These are phyloP conservation scores for Saxidomus purpurata DNA, from an alignment of 1,140 invertebrate genomes.

Conservation along the genomic window DNA sequence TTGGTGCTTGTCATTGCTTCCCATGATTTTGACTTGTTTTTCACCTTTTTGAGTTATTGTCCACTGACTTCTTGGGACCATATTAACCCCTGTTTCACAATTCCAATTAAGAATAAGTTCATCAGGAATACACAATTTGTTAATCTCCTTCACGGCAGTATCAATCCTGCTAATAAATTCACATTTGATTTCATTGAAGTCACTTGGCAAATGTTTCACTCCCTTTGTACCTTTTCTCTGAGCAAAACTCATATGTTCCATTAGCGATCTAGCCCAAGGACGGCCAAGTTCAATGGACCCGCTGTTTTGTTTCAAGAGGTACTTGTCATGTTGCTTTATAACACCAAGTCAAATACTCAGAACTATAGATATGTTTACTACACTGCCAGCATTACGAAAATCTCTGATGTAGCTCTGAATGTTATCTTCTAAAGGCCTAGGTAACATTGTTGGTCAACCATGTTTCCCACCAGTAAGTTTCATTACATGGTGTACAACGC, in stretches of 20 bases:
- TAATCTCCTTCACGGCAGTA: background rate
- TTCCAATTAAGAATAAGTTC: conserved; percentile 48
- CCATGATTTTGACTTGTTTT: background rate
- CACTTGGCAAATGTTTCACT: background rate
- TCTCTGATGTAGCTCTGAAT: conserved; percentile 34
- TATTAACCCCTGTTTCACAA: background rate
- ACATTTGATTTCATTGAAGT: background rate
- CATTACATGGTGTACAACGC: background rate
- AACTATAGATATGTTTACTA: background rate
- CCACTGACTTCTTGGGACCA: no score
- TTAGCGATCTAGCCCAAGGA: background rate
- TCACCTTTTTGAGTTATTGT: background rate
- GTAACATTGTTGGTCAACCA: conserved; percentile 25
- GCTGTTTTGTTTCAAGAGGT: background rate
- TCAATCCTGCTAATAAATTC: background rate
- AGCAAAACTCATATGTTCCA: background rate
- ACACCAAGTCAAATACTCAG: background rate
- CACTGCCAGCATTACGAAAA: background rate
- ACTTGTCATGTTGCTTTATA: conserved; percentile 17
- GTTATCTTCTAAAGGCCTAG: conserved; percentile 7
- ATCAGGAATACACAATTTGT: background rate
- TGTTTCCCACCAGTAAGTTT: conserved; percentile 5
- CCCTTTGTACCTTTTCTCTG: background rate
- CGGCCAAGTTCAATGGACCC: background rate
- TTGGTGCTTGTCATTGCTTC: background rate